These are phyloP conservation scores for Alentia gelatinosa DNA, from an alignment of 2,888 invertebrate genomes.

Conservation along the genomic window DNA sequence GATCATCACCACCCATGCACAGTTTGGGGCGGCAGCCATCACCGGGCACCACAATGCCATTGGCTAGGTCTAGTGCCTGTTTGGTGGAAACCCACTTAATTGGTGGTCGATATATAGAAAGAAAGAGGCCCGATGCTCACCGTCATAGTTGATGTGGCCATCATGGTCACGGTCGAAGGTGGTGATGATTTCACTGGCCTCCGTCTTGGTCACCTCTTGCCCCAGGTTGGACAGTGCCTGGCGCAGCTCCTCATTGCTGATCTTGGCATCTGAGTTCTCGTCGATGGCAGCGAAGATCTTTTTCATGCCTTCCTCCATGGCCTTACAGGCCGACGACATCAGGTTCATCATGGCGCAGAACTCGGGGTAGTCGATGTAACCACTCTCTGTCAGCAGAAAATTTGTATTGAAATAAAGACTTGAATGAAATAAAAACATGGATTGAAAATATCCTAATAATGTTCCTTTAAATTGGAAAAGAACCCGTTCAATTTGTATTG, in stretches of 20 bases:
- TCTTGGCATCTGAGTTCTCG: not conserved
- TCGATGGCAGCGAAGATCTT: not conserved
- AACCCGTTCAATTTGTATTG: too few species aligned
- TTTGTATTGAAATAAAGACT: too few species aligned
- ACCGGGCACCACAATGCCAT: not conserved
- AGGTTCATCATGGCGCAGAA: constrained; percentile 3
- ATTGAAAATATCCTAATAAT: too few species aligned
- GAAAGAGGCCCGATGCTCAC: not conserved
- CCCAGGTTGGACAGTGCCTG: not conserved
- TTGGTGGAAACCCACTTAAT: not conserved
- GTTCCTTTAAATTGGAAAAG: too few species aligned
- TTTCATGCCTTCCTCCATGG: not conserved
- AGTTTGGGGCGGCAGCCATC: not conserved
- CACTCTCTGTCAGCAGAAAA: not conserved
- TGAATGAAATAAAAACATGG: too few species aligned
- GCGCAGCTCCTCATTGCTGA: not conserved
- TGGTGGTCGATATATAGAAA: not conserved
- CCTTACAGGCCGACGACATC: not conserved
- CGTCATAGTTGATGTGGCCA: not conserved
- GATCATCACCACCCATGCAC: not conserved
- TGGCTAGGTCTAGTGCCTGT: not conserved
- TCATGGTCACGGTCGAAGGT: not conserved
- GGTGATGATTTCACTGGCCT: not conserved
- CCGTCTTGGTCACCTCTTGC: not conserved
- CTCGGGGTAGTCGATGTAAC: not conserved